Evolutionary conservation across 1,140 invertebrate species (phyloP), one percentile per base, ranked within the genome.

Genomic region (Zophobas morio): DNA sequence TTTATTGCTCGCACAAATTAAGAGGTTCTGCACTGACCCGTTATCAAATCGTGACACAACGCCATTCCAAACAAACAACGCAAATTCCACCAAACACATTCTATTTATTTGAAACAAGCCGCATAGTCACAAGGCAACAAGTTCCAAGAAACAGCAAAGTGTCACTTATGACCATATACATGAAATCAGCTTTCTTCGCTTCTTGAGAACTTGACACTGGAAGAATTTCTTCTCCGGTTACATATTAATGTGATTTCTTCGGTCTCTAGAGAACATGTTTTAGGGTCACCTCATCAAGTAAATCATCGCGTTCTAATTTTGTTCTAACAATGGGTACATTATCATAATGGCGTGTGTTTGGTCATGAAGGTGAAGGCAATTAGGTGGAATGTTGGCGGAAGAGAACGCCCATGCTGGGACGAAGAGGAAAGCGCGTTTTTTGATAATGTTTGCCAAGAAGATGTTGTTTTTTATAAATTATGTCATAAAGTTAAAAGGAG

Each of bases 1-100:
- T 35, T 57, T 34, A 57, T 57, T 33, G 54, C 54, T 57, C 54
- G 34, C 20, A 57, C 54, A 60, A 60, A 60, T 60, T 60, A 60
- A 60, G 53, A 54, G 35, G 34, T 60, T 60, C 1, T 4, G 3
- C 36, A 35, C 6, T 6, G 36, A 60, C 36, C 56, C 56, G 56
- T 60, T 60, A 60, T 60, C 6, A 46, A 46, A 8, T 46, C 42
- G 42, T 46, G 42, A 46, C 42, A 46, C 3, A 46, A 46, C 42
- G 5, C 6, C 6, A 36, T 60, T 60, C 56, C 56, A 4, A 8
- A 20, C 20, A 20, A 20, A 20, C 20, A 20, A 20, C 20, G 20
- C 20, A 20, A 20, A 20, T 20, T 20, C 20, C 20, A 20, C 20
- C 20, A 20, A 20, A 20, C 20, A 20, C 20, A 20, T 20, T 20